A percentile compares a stretch with the other conserved stretches of the same genome.
These are phyloP conservation scores for Acanthopleura granulata DNA, from an alignment of 2,888 invertebrate genomes.

Conservation along the genomic window DNA sequence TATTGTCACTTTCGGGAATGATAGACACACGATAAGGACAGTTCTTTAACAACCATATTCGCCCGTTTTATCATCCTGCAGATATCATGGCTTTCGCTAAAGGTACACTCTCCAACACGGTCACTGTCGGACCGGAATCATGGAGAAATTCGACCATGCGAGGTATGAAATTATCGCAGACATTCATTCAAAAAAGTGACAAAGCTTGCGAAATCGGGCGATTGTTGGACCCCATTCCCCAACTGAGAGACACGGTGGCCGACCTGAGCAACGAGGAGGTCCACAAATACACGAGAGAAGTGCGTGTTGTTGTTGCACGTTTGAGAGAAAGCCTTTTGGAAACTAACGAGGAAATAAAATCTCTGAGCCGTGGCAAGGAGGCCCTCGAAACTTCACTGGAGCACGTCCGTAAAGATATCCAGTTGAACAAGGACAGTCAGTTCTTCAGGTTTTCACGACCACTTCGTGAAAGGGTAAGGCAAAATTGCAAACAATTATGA, in stretches of 20 bases:
- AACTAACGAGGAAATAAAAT: conserved; percentile 68
- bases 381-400: conserved; percentile 65
- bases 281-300: conserved; percentile 64
- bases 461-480: conserved; percentile 62
- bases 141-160: conserved; percentile 66
- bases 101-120: conserved; percentile 18
- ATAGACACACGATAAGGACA: neutral
- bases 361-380: conserved; percentile 64
- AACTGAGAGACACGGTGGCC: conserved; percentile 64
- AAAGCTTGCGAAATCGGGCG: conserved; percentile 62
- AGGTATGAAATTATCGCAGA: conserved; percentile 65
- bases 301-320: conserved; percentile 62
- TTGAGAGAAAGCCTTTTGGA: conserved; percentile 66
- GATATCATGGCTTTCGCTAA: conserved; percentile 12
- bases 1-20: neutral
- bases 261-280: conserved; percentile 67
- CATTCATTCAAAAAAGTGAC: conserved; percentile 62
- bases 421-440: conserved; percentile 65
- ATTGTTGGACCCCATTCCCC: conserved; percentile 65
- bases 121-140: conserved; percentile 57
- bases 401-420: conserved; percentile 67
- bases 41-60: neutral
- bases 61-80: neutral
- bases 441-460: conserved; percentile 60
- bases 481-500: too few species aligned